These are phyloP conservation scores for Siderastrea radians DNA, from an alignment of 92 coral and sea anemone genomes.

Conservation along the genomic window DNA sequence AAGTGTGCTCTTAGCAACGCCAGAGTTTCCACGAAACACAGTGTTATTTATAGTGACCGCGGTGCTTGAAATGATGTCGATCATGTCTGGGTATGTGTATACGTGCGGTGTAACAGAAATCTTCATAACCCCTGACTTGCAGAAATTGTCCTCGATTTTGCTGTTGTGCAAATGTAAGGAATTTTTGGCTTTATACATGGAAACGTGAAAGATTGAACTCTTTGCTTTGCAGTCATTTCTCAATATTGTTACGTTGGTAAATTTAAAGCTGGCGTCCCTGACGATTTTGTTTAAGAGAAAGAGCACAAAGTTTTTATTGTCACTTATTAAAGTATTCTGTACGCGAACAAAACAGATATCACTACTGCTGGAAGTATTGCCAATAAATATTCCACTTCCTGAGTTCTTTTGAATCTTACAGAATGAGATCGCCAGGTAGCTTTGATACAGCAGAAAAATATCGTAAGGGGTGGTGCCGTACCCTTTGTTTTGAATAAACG, in stretches of 20 bases:
- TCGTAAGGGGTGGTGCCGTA: not conserved
- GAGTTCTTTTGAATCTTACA: slow-evolving; percentile 14
- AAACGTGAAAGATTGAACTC: not conserved
- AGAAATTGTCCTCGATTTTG: slow-evolving; percentile 18
- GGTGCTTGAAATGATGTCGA: not conserved
- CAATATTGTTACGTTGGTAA: slow-evolving; percentile 19
- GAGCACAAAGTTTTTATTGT: slow-evolving; percentile 18
- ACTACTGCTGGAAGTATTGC: not conserved
- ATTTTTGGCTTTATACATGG: not conserved
- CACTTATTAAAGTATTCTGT: slow-evolving; percentile 18
- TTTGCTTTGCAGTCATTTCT: slow-evolving; percentile 14
- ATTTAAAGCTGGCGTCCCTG: not conserved
- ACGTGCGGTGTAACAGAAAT: not conserved
- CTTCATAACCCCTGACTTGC: slow-evolving; percentile 20
- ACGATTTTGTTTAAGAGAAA: not conserved
- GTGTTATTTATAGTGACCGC: not conserved
- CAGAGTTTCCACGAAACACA: slow-evolving; percentile 31
- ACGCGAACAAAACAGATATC: not conserved
- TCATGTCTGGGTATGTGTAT: too few relatives aligned
- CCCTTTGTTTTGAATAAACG: slow-evolving; percentile 16
- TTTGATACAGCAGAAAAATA: not conserved
- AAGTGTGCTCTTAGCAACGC: slow-evolving; percentile 1
- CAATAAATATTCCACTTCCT: slow-evolving; percentile 23
- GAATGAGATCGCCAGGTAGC: not conserved
- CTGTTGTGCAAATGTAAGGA: not conserved